A percentile compares a stretch with the other conserved stretches of the same genome.
Evolutionary conservation across 2,113 vertebrate genomes (phyloP).

Genomic region (Podilymbus podiceps): DNA sequence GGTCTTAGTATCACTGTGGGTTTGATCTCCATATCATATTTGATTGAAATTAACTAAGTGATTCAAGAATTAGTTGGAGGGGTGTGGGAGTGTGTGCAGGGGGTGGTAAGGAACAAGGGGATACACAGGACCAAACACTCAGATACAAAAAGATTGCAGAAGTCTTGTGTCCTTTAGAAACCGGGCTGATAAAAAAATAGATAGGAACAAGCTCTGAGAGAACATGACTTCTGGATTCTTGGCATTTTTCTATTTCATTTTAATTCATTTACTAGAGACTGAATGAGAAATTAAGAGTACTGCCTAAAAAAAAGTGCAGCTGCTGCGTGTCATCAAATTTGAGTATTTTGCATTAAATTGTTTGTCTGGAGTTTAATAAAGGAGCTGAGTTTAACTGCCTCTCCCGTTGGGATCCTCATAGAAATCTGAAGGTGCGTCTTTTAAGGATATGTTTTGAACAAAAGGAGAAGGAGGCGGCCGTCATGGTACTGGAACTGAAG

Average conservation of each 20-base stretch:
- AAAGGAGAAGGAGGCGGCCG: neutral
- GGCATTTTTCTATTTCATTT: neutral
- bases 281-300: neutral
- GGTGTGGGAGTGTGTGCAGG: accelerated
- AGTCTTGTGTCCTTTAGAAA: neutral
- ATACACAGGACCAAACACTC: neutral
- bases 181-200: neutral
- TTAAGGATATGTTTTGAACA: neutral
- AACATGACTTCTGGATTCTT: neutral
- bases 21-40: neutral
- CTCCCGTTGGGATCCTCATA: neutral
- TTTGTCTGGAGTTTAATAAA: constrained; percentile 6
- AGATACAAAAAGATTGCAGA: neutral
- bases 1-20: neutral
- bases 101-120: neutral
- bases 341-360: neutral
- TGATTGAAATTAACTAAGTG: neutral
- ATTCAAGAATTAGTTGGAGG: neutral
- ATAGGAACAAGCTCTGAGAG: neutral
- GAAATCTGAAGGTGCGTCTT: neutral
- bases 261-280: neutral
- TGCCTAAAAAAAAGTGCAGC: neutral
- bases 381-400: neutral
- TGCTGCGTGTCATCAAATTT: neutral
- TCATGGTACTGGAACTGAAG: neutral